Evolutionary conservation across 2,797 vertebrate species (phyloP).

Genomic region (Sebastes itinus): DNA sequence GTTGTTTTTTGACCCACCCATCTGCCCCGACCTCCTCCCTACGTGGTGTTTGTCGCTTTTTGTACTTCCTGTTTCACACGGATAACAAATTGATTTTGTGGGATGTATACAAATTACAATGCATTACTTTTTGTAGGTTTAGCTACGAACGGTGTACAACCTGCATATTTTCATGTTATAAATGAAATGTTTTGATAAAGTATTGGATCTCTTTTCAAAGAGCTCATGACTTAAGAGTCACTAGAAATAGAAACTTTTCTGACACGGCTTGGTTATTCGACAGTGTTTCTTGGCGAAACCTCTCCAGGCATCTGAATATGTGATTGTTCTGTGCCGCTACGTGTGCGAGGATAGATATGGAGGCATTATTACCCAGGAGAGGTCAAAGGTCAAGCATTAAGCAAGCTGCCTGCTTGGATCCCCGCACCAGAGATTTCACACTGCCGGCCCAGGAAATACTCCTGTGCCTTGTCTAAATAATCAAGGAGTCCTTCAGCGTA

Average conservation of each 20-base stretch:
- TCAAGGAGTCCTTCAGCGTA: conserved; percentile 83
- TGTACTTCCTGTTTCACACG: too few species aligned
- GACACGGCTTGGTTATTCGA: conserved; percentile 35
- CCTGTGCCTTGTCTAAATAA: conserved; percentile 83
- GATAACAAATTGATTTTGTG: too few species aligned
- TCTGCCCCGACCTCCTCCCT: too few species aligned
- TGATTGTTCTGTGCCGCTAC: conserved; percentile 74
- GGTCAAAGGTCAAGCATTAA: conserved; percentile 86
- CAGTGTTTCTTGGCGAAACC: conserved; percentile 59
- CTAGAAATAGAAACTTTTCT: conserved; percentile 33
- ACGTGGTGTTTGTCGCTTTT: too few species aligned
- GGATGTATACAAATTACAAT: too few species aligned
- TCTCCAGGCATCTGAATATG: conserved; percentile 74
- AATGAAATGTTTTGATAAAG: conserved; percentile 13
- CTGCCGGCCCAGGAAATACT: conserved; percentile 80
- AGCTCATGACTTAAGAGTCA: neutral
- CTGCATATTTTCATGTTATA: neutral
- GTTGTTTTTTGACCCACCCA: too few species aligned
- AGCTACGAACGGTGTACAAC: too few species aligned
- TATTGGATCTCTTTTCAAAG: conserved; percentile 6
- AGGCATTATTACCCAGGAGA: conserved; percentile 86
- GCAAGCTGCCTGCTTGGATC: conserved; percentile 81
- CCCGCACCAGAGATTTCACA: conserved; percentile 79
- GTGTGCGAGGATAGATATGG: conserved; percentile 80
- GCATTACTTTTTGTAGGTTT: too few species aligned